phyloP scores from a whole-genome alignment of 2,113 vertebrate genomes.

The Pycnonotus jocosus region DNA sequence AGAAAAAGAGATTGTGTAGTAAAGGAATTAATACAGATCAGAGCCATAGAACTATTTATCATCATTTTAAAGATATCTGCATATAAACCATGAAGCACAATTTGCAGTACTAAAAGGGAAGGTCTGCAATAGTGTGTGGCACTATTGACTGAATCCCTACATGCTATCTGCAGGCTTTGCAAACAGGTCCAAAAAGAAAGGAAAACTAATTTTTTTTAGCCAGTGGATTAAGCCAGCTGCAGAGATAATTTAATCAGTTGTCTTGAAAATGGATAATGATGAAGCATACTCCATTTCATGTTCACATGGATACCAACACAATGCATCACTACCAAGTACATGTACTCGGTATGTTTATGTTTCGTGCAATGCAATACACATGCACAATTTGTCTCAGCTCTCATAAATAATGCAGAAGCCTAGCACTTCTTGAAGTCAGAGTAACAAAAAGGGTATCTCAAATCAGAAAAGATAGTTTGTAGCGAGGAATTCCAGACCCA shows the following conservation, averaged over 20 bases:
- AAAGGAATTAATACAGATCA: background rate
- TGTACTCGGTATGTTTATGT: background rate
- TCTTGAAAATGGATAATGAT: background rate
- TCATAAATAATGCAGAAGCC: background rate
- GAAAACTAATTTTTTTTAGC: background rate
- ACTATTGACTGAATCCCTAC: background rate
- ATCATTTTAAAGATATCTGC: background rate
- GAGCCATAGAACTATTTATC: background rate
- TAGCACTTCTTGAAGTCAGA: background rate
- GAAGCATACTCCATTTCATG: background rate
- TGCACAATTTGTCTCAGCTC: background rate
- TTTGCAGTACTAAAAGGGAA: background rate
- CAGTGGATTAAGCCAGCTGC: background rate
- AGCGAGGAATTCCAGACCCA: background rate
- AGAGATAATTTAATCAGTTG: conserved; percentile 1
- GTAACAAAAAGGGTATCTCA: background rate
- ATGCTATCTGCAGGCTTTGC: background rate
- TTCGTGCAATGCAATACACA: background rate
- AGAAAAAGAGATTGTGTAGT: background rate
- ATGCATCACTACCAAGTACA: background rate
- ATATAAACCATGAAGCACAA: background rate
- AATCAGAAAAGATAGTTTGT: background rate
- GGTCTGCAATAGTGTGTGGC: background rate
- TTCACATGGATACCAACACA: background rate
- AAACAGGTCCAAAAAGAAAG: background rate